phyloP scores from a whole-genome alignment of 2,113 vertebrate species.

The Peromyscus leucopus region DNA sequence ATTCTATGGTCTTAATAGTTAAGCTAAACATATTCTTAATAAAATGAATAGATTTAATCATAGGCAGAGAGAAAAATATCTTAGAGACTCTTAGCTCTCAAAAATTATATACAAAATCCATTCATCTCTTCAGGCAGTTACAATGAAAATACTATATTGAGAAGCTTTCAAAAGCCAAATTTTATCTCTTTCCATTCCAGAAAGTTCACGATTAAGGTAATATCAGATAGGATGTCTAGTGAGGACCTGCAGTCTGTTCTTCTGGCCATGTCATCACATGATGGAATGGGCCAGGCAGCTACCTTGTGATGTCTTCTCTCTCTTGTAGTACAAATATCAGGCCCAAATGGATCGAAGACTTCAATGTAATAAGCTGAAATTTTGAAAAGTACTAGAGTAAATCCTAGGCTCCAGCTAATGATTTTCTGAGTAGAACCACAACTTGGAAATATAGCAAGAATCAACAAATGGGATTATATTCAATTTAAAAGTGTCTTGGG shows the following conservation, averaged over 20 bases:
- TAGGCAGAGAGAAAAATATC: not conserved
- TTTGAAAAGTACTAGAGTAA: not conserved
- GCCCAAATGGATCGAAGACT: not conserved
- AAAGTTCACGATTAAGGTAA: not conserved
- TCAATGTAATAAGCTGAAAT: not conserved
- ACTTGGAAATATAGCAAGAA: not conserved
- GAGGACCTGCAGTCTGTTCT: not conserved
- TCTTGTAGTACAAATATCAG: not conserved
- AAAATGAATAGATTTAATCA: conserved; percentile 8
- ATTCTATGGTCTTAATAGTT: not conserved
- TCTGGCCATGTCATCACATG: not conserved
- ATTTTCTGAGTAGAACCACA: not conserved
- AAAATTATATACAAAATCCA: not conserved
- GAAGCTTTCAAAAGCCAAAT: not conserved
- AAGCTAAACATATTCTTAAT: conserved; percentile 8
- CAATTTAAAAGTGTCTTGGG: not conserved
- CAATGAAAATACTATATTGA: not conserved
- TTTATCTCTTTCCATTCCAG: not conserved
- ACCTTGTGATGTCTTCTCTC: not conserved
- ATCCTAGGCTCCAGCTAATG: not conserved
- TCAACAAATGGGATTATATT: not conserved
- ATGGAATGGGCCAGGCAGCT: not conserved
- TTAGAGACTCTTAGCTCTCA: not conserved
- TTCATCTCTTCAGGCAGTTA: not conserved
- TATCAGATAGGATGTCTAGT: not conserved